Conservation (phyloP, 2,797 vertebrate species). For the Etheostoma nigrum region DNA sequence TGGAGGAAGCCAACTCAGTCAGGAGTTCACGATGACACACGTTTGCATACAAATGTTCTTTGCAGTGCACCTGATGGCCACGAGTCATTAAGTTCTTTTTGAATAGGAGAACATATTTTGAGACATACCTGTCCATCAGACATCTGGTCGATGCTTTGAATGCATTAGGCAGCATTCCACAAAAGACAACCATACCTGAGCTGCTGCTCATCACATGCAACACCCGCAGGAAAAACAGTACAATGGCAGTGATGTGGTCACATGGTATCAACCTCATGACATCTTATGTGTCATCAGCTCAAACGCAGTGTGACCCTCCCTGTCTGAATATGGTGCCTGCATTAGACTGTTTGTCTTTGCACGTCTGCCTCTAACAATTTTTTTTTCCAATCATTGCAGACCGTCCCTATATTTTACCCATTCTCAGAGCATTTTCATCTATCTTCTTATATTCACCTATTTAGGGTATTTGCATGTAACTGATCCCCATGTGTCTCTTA, state of each 20-base stretch:
- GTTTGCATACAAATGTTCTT: not conserved
- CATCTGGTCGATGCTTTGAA: constrained; percentile 31
- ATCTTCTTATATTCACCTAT: too few species aligned
- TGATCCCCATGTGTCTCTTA: too few species aligned
- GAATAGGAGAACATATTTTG: constrained; percentile 4
- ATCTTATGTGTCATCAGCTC: constrained; percentile 36
- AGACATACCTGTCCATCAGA: constrained; percentile 50
- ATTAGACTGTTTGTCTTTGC: not conserved
- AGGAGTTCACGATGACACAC: constrained; percentile 60
- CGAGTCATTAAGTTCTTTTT: constrained; percentile 47
- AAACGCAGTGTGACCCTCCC: constrained; percentile 23
- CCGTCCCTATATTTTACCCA: too few species aligned
- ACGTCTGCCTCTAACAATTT: not conserved
- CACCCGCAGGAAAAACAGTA: constrained; percentile 21
- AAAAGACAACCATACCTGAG: constrained; percentile 45
- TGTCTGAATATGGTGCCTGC: not conserved
- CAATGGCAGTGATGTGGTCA: not conserved
- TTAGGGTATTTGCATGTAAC: too few species aligned
- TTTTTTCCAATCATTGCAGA: too few species aligned
- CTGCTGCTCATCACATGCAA: constrained; percentile 10
- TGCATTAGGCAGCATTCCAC: constrained; percentile 51
- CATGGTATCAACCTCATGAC: constrained; percentile 12
- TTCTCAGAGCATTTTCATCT: too few species aligned
- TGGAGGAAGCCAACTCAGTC: constrained; percentile 23
- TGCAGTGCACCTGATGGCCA: constrained; percentile 33